phyloP scores from a whole-genome alignment of 2,797 vertebrate genomes.

The Meriones psammophilus region DNA sequence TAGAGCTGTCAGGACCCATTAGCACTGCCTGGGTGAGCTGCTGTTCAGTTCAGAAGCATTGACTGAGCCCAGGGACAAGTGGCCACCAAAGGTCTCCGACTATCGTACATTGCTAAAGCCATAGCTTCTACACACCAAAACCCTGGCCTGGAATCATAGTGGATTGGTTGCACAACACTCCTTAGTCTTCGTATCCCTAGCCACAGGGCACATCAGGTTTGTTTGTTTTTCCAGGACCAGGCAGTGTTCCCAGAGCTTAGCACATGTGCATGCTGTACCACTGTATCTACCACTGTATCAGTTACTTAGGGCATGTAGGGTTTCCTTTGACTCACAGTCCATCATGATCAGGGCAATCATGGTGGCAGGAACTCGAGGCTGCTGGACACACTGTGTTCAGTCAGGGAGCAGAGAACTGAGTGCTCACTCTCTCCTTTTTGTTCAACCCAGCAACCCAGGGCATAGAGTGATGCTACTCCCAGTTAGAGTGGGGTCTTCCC shows the following conservation, averaged over 20 bases:
- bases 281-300: neutral
- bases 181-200: neutral
- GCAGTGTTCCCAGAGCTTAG: neutral
- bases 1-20: constrained; percentile 62
- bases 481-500: neutral
- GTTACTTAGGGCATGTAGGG: neutral
- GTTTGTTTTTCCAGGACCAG: neutral
- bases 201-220: no score
- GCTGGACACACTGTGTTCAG: neutral
- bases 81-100: constrained; percentile 28
- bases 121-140: neutral
- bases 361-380: neutral
- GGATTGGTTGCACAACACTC: neutral
- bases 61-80: constrained; percentile 2
- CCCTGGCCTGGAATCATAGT: neutral
- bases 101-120: neutral
- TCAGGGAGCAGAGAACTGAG: neutral
- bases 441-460: neutral
- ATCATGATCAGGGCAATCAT: neutral
- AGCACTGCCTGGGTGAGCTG: constrained; percentile 30
- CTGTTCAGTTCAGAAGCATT: constrained; percentile 54
- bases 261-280: no score
- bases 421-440: neutral
- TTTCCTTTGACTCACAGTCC: neutral
- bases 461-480: neutral